Percentiles rank a stretch among this genome's conserved stretches.
Evolutionary conservation across 2,888 invertebrate species (phyloP).

Genomic region (Leucozona laternaria): DNA sequence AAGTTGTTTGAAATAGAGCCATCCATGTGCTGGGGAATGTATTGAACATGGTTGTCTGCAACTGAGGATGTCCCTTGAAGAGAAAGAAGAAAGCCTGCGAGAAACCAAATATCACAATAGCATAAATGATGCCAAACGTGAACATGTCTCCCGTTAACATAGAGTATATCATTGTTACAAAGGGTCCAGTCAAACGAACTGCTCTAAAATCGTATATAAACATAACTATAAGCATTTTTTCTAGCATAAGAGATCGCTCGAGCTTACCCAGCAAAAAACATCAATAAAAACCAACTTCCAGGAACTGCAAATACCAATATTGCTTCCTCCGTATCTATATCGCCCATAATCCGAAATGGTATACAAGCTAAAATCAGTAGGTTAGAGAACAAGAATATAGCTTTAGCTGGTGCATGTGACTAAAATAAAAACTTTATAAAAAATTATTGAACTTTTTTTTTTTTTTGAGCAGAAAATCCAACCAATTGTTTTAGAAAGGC

Average conservation of each 20-base stretch:
- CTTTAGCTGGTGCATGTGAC: slow-evolving; percentile 97
- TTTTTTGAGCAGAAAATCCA: slow-evolving; percentile 42
- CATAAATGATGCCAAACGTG: slow-evolving; percentile 98
- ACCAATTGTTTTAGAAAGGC: slow-evolving; percentile 97
- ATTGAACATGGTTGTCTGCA: slow-evolving; percentile 91
- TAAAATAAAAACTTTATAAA: slow-evolving; percentile 83
- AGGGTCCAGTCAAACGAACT: slow-evolving; percentile 97
- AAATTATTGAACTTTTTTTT: neutral
- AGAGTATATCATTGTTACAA: slow-evolving; percentile 99
- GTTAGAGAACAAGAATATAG: slow-evolving; percentile 96
- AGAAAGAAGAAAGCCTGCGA: slow-evolving; percentile 98
- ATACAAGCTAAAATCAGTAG: slow-evolving; percentile 94
- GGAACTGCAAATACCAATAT: slow-evolving; percentile 96
- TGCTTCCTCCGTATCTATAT: slow-evolving; percentile 93
- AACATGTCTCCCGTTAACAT: slow-evolving; percentile 99
- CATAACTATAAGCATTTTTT: slow-evolving; percentile 39
- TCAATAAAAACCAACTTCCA: slow-evolving; percentile 97
- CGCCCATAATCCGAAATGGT: slow-evolving; percentile 91
- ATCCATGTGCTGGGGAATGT: slow-evolving; percentile 97
- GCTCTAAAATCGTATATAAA: slow-evolving; percentile 86
- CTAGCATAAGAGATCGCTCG: neutral
- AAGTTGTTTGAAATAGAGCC: slow-evolving; percentile 98
- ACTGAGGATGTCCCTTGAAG: slow-evolving; percentile 94
- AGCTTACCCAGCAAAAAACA: slow-evolving; percentile 98
- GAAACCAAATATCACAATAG: slow-evolving; percentile 97